A percentile compares a stretch with the other conserved stretches of the same genome.
Evolutionary conservation across 2,113 vertebrate species (phyloP).

Genomic region (Neolamprologus falcicula): DNA sequence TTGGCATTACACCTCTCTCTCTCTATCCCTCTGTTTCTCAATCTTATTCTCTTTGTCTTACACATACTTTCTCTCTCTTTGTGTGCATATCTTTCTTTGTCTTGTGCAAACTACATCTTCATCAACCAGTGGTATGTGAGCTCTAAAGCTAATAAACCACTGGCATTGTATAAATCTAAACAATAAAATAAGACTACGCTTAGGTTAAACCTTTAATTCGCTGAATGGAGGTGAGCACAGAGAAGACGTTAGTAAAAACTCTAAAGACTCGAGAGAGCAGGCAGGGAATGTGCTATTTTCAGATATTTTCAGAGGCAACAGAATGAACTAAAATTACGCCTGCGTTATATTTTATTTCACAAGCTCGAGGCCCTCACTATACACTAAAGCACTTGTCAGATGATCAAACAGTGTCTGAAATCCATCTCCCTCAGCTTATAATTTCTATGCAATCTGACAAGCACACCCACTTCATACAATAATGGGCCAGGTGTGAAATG

Average conservation of each 20-base stretch:
- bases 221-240: not conserved
- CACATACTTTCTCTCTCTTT: constrained; percentile 30
- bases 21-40: constrained; percentile 5
- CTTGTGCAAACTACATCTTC: not conserved
- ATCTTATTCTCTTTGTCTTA: constrained; percentile 39
- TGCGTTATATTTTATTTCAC: not conserved
- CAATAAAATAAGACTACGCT: not conserved
- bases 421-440: not conserved
- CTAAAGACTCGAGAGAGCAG: not conserved
- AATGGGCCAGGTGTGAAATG: not conserved
- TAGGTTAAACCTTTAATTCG: not conserved
- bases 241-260: not conserved
- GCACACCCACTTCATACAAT: not conserved
- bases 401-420: not conserved
- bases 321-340: not conserved
- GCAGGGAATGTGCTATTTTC: not conserved
- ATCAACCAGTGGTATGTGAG: not conserved
- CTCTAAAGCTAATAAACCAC: not conserved
- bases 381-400: not conserved
- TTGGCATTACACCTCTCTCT: constrained; percentile 57
- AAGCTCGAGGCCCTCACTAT: not conserved
- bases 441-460: not conserved
- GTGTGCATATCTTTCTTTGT: not conserved
- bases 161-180: not conserved
- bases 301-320: not conserved